phyloP scores from a whole-genome alignment of 1,140 invertebrate species.

The Diachasma alloeum region DNA sequence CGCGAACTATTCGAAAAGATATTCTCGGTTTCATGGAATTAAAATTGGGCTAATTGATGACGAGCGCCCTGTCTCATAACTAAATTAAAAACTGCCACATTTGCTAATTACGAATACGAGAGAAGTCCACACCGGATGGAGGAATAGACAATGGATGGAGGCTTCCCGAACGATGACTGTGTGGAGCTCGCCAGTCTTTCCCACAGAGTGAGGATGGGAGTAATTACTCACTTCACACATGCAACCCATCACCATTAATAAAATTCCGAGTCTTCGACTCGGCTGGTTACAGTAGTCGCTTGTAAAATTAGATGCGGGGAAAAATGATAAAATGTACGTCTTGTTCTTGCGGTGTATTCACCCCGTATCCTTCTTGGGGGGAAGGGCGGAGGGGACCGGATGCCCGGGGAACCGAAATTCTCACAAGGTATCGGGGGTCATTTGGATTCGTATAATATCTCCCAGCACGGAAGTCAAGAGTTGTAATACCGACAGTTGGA shows the following conservation, averaged over 20 bases:
- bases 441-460: not conserved
- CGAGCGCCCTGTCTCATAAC: not conserved
- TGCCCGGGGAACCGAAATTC: not conserved
- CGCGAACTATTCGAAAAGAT: no score
- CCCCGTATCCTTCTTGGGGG: not conserved
- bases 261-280: not conserved
- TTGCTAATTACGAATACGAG: not conserved
- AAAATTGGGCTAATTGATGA: not conserved
- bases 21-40: no score
- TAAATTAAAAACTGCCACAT: not conserved
- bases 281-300: no score
- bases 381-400: not conserved
- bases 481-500: conserved; percentile 16
- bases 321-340: not conserved
- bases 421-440: not conserved
- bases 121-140: not conserved
- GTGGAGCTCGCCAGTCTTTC: not conserved
- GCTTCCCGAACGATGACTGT: not conserved
- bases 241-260: not conserved
- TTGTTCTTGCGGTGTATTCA: not conserved
- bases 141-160: not conserved
- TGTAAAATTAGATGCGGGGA: not conserved
- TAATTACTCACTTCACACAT: not conserved
- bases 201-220: not conserved
- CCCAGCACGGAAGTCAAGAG: not conserved